Base-by-base conservation (phyloP, 2,888 invertebrate species). In the Therioaphis trifolii region DNA sequence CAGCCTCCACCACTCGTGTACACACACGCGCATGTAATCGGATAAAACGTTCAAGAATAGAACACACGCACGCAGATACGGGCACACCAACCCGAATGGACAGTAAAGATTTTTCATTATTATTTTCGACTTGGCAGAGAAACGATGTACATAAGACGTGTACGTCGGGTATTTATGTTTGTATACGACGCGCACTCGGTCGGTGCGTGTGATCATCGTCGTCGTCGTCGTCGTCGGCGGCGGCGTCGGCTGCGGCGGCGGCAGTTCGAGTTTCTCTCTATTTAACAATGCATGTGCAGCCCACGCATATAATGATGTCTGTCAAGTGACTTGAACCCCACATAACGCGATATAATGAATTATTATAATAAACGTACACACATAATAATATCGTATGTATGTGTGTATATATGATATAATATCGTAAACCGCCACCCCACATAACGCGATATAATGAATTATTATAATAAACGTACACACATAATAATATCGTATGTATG, bases 101-200 rank as follows among this genome's bases (percentile, higher is more conserved):
- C 29, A 21, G 46, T 76, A 66, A 66, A 66, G 77, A 77, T 66
- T 77, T 77, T 77, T 66, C 77, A 77, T 77, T 77, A 77, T 63
- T 78, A 78, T 78, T 78, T 78, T 78, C 52, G 77, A 78, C 77
- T 78, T 78, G 77, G 77, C 77, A 78, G 24, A 29, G 77, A 52
- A 66, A 77, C 77, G 46, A 24, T 63, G 29, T 2, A 27, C 24
- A 49, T 9, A 9, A 21, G 29, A n/a, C 18, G 29, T 49, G 46
- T 0, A 18, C 15, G 49, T 46, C 52, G 78, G 52, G 68, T 68
- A 68, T 78, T 68, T 68, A 68, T 78, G 68, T 68, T 78, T 35
- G 66, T 68, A 61, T 15, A n/a, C 52, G 35, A 40, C 76, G 49
- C 77, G 14, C 76, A 46, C 63, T 29, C 12, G 66, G 78, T 68